Evolutionary conservation across 2,888 invertebrate species (phyloP).

Genomic region (Cheilosia impressa): DNA sequence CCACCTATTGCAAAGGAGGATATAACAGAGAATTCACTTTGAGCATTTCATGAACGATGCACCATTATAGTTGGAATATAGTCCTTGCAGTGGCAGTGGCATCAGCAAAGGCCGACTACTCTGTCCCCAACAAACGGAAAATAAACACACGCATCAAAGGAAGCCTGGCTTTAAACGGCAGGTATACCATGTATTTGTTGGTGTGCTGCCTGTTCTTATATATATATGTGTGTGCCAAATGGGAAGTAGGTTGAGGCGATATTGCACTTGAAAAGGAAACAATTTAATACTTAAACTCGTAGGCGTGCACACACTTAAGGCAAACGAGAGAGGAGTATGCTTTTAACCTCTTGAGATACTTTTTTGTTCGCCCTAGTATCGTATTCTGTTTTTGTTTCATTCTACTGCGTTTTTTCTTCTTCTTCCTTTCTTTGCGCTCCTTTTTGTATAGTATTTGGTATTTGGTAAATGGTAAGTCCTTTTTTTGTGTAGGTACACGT

Average conservation of each 20-base stretch:
- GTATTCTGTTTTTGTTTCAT: constrained; percentile 46
- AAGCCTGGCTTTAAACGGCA: background rate
- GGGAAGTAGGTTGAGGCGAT: constrained; percentile 72
- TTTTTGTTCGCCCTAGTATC: constrained; percentile 36
- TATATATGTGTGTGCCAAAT: too few species aligned
- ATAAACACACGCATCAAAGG: background rate
- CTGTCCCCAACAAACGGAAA: constrained; percentile 3
- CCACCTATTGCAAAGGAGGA: constrained; percentile 6
- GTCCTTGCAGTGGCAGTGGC: constrained; percentile 21
- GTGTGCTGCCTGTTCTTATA: background rate
- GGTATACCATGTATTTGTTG: background rate
- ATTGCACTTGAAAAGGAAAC: constrained; percentile 75
- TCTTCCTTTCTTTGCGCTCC: constrained; percentile 4
- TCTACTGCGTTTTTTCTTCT: background rate
- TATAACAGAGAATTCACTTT: constrained; percentile 18
- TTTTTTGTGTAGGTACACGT: constrained; percentile 14
- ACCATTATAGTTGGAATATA: constrained; percentile 1
- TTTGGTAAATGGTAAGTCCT: background rate
- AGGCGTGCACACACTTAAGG: constrained; percentile 73
- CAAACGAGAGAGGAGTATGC: constrained; percentile 58
- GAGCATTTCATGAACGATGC: constrained; percentile 20
- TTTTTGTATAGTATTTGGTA: background rate
- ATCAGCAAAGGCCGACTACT: constrained; percentile 20
- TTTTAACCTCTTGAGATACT: constrained; percentile 75
- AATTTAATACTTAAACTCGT: constrained; percentile 74